A percentile compares a stretch with the other conserved stretches of the same genome.
Conservation (phyloP, 2,888 invertebrate genomes). For the Parnassius apollo region DNA sequence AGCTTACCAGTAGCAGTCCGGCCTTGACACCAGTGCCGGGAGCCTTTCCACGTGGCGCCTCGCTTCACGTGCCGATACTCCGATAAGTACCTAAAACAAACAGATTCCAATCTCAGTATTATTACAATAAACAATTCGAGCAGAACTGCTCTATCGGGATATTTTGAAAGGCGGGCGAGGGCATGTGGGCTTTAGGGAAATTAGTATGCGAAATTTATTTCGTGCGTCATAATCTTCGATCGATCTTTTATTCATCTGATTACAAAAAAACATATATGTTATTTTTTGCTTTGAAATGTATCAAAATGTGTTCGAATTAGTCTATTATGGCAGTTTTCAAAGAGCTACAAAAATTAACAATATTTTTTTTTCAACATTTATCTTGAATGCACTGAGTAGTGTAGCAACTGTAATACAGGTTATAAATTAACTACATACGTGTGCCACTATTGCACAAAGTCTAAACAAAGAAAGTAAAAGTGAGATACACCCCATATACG, state of each 20-base stretch:
- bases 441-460: no score
- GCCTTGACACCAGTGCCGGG: constrained; percentile 87
- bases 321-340: no score
- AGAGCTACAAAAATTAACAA: no score
- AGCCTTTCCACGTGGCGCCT: constrained; percentile 97
- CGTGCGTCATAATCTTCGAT: not conserved
- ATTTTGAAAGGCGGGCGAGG: not conserved
- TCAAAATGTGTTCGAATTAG: no score
- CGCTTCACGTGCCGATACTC: constrained; percentile 98
- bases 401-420: no score
- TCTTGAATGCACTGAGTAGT: no score
- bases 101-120: constrained; percentile 8
- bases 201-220: constrained; percentile 12
- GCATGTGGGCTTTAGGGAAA: not conserved
- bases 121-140: constrained; percentile 8
- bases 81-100: constrained; percentile 87
- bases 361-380: no score
- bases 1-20: constrained; percentile 84
- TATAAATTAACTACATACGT: no score
- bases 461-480: no score
- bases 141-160: not conserved
- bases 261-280: no score
- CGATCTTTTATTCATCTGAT: not conserved
- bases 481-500: no score
- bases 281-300: no score